phyloP scores from a whole-genome alignment of 92 coral and sea anemone species.

The Siderastrea siderea region DNA sequence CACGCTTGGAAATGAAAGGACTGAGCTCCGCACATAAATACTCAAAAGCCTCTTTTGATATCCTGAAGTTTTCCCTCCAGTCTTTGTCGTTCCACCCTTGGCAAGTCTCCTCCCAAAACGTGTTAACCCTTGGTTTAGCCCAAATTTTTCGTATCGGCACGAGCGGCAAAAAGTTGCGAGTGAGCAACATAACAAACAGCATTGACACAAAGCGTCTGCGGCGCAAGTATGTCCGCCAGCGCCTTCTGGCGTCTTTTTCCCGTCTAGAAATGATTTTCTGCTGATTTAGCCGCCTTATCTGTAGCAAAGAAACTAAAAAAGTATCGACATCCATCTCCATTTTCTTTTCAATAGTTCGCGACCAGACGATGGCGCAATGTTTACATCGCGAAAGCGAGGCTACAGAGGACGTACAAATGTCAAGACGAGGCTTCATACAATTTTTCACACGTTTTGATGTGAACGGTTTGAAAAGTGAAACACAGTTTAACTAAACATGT shows the following conservation, averaged over 20 bases:
- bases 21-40: conserved; percentile 37
- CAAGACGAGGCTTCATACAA: no score
- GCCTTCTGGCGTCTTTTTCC: conserved; percentile 8
- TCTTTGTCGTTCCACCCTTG: conserved; percentile 36
- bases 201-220: neutral
- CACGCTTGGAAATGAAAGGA: conserved; percentile 50
- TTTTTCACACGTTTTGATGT: neutral
- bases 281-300: neutral
- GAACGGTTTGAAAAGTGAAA: neutral
- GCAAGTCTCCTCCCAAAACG: conserved; percentile 52
- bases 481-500: conserved; percentile 5
- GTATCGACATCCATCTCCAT: no score
- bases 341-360: no score
- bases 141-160: conserved; percentile 47
- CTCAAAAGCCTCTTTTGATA: conserved; percentile 48
- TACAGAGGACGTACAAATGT: no score
- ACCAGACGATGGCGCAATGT: no score
- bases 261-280: neutral
- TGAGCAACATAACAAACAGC: neutral
- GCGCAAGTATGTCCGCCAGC: neutral
- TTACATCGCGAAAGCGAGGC: no score
- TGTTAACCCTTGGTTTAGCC: conserved; percentile 38
- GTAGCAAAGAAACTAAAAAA: no score
- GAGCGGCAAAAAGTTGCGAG: conserved; percentile 15
- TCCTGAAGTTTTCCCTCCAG: conserved; percentile 47